Evolutionary conservation across 2,113 vertebrate genomes (phyloP), one percentile per base, ranked within the genome.

Genomic region (Plectropomus leopardus): DNA sequence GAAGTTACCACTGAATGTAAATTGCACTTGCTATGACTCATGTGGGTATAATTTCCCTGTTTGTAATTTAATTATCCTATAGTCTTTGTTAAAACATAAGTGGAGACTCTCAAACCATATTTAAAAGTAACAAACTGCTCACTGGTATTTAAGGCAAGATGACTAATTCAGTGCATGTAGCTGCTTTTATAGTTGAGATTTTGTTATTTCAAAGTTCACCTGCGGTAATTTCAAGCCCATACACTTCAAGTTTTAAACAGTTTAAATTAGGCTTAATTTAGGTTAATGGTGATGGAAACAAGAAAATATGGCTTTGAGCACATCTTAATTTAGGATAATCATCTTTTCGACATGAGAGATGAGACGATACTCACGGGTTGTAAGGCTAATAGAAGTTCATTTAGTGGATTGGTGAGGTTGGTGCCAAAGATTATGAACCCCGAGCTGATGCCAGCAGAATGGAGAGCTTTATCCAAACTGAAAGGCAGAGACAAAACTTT

Each of bases 371-470:
- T 98, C 88, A 99, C 98, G 64, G 96, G 98, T 84, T 99, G 98
- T 58, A 99, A 93, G 78, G 96, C 80, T 88, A 99, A 95, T 80
- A 99, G 90, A 69, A 99, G 94, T 94, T 99, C 97, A 94, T 99
- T 99, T 84, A 99, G 84, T 30, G 98, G 98, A 91, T 99, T 99
- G 75, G 96, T 98, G 60, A 99, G 89, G 93, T 98, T 99, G 86
- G 98, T 96, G 93, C 97, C 98, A 89, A 99, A 96, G 84, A 99
- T 95, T 83, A 99, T 96, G 90, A 99, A 99, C 72, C 98, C 98
- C 7, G 96, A 97, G 88, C 96, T 94, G 69, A 99, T 96, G 69
- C 98, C 98, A 92, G 97, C 96, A 0, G 98, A 99, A 92, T 99
- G 97, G 42, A 99, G 95, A 81, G 98, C 98, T 93, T 94, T 94